phyloP scores from a whole-genome alignment of 2,797 vertebrate species.

The Pseudomugil gertrudae region DNA sequence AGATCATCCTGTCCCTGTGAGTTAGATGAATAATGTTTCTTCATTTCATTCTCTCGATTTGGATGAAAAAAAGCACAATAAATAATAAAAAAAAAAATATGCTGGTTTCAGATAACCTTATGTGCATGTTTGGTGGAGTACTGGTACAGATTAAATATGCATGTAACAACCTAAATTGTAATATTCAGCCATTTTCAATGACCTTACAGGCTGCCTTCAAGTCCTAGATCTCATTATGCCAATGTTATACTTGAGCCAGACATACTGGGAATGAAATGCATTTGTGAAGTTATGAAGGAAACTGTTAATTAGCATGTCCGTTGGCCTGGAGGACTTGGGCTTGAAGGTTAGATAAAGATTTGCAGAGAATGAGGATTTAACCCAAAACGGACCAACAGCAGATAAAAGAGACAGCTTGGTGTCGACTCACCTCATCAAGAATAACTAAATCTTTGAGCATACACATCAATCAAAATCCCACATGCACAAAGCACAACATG shows the following conservation, averaged over 20 bases:
- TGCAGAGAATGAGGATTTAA: conserved; percentile 47
- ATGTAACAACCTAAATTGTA: conserved; percentile 38
- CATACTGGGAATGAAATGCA: conserved; percentile 59
- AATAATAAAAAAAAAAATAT: background rate
- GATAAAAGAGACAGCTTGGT: conserved; percentile 43
- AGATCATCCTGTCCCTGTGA: background rate
- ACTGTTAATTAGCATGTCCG: conserved; percentile 61
- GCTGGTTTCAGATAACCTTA: background rate
- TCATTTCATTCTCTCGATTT: background rate
- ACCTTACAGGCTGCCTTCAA: conserved; percentile 28
- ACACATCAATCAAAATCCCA: conserved; percentile 13
- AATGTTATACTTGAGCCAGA: conserved; percentile 39
- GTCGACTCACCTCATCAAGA: conserved; percentile 13
- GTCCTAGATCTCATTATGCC: conserved; percentile 42
- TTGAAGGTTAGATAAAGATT: conserved; percentile 68
- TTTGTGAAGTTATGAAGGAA: conserved; percentile 48
- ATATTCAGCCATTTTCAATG: conserved; percentile 33
- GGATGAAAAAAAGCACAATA: conserved; percentile 17
- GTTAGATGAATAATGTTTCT: conserved; percentile 20
- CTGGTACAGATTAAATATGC: conserved; percentile 27
- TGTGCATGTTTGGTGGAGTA: conserved; percentile 21
- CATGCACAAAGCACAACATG: background rate
- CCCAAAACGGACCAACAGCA: conserved; percentile 46
- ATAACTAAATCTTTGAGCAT: conserved; percentile 23
- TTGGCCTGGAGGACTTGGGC: conserved; percentile 54